Base-by-base conservation (phyloP, 2,888 invertebrate species). In the Cheilosia vulpina region DNA sequence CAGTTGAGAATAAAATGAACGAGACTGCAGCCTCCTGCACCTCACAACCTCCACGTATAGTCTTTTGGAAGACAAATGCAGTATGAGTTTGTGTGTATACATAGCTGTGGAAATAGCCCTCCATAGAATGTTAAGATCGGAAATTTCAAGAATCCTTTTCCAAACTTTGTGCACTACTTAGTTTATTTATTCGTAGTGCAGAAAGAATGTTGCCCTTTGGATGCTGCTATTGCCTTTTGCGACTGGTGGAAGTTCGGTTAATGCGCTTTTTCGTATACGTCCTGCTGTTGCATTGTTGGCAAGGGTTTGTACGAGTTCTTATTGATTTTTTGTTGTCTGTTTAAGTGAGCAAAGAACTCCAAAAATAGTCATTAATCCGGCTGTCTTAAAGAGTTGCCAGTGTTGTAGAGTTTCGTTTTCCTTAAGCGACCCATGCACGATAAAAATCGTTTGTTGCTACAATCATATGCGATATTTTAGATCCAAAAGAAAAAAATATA, bases 101-200 rank as follows among this genome's bases (percentile, higher is more conserved):
- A 60, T 21, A 15, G 24, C 43, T 15, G n/a, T 43, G 27, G n/a
- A 43, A 17, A 34, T 21, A 17, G 24, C 5, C 45, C 11, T 27
- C 31, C 57, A 21, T 55, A 31, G 41, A 57, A 71, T 57, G 71
- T 63, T 27, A 55, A 34, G 41, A 50, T 52, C 50, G 62, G 17
- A 17, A 65, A 73, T 73, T 72, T 58, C 27, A 52, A 58, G 58
- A 34, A 58, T 52, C 43, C 47, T 47, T 58, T 78, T 63, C 52
- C 38, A 15, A 52, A 47, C 24, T 80, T 73, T 80, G 66, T 45
- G 15, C 27, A 52, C 41, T 66, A 53, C 45, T 71, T 76, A 53
- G 58, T 71, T 76, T 69, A 47, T 65, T 76, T 69, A 34, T 34
- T 34, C 27, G 11, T 24, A 65, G 38, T 43, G 50, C 55, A 81